A percentile compares a stretch with the other conserved stretches of the same genome.
Conservation (phyloP, 2,113 vertebrate species). For the Penelope pileata region DNA sequence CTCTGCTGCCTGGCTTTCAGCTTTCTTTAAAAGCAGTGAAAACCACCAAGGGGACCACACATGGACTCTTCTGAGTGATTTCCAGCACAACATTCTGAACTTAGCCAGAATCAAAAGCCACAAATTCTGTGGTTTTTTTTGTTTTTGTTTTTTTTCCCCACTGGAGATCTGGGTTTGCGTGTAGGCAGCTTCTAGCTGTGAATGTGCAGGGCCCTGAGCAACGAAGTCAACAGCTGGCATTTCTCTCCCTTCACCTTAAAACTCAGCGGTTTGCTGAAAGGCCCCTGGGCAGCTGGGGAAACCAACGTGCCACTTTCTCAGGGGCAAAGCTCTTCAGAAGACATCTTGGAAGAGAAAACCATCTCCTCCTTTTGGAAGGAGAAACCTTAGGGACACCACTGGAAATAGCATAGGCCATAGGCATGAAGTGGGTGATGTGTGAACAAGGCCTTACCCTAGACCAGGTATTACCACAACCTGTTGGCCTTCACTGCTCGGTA, state of each 20-base stretch:
- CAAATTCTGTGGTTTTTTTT: not conserved
- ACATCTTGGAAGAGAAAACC: not conserved
- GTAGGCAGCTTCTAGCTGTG: not conserved
- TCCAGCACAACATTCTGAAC: not conserved
- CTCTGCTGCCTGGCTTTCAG: not conserved
- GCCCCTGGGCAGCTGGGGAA: not conserved
- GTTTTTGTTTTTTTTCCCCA: no score
- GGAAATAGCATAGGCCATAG: accelerated
- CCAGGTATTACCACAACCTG: accelerated
- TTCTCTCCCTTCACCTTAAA: not conserved
- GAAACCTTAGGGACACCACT: not conserved
- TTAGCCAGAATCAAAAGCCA: not conserved
- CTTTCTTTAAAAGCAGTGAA: not conserved
- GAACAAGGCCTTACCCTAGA: not conserved
- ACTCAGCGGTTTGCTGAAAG: not conserved
- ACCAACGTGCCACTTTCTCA: not conserved
- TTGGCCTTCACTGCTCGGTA: not conserved
- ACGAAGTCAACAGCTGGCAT: not conserved
- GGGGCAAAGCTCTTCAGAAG: not conserved
- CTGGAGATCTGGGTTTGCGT: not conserved
- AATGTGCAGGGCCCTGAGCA: not conserved
- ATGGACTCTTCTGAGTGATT: not conserved
- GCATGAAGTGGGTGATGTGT: not conserved
- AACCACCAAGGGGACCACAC: not conserved
- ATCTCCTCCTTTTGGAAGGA: no score